A percentile compares a stretch with the other conserved stretches of the same genome.
These are phyloP conservation scores for Lepus europaeus DNA, from an alignment of 2,113 vertebrate genomes.

Conservation along the genomic window DNA sequence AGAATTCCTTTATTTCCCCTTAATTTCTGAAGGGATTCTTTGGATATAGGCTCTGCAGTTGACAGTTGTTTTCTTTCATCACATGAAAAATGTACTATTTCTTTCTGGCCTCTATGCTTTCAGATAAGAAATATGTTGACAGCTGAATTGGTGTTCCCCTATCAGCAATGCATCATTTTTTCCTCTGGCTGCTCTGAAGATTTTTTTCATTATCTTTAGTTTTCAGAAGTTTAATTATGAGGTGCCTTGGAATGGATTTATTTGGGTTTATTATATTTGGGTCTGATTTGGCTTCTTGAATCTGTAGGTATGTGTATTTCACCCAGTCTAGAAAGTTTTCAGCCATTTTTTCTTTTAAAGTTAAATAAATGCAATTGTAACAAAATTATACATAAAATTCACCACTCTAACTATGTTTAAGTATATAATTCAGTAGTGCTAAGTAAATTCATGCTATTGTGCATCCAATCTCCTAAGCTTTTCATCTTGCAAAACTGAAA, in stretches of 20 bases:
- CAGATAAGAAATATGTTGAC: constrained; percentile 41
- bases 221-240: constrained; percentile 59
- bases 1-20: constrained; percentile 45
- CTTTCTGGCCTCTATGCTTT: constrained; percentile 24
- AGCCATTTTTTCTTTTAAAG: not conserved
- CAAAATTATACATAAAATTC: constrained; percentile 13
- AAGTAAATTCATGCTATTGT: constrained; percentile 13
- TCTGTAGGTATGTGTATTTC: constrained; percentile 30
- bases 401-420: not conserved
- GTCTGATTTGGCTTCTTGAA: not conserved
- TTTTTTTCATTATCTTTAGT: constrained; percentile 14
- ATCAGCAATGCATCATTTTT: constrained; percentile 19
- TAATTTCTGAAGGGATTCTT: constrained; percentile 42
- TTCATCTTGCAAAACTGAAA: constrained; percentile 26
- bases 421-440: not conserved
- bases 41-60: not conserved
- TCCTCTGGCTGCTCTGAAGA: constrained; percentile 9
- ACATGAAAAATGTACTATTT: constrained; percentile 50
- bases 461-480: constrained; percentile 15
- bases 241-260: not conserved
- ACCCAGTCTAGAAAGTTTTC: constrained; percentile 42
- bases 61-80: constrained; percentile 31
- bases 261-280: constrained; percentile 50
- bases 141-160: not conserved
- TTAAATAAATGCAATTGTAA: constrained; percentile 2